Conservation (phyloP, 2,113 vertebrate genomes). For the Grallaria varia region DNA sequence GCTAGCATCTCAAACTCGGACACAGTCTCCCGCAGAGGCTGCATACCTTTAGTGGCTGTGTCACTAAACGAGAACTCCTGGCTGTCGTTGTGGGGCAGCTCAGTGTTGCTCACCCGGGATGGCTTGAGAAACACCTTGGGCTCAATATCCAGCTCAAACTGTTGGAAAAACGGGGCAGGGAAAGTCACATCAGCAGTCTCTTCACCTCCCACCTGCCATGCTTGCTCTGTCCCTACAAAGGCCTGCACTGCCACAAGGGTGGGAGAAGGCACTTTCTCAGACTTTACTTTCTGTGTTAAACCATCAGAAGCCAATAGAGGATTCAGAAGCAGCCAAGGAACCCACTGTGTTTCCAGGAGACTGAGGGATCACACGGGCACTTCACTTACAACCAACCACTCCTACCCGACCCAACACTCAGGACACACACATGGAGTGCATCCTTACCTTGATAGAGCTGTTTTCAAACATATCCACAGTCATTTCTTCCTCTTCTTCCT, state of each 20-base stretch:
- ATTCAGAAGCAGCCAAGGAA: not conserved
- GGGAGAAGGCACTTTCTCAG: not conserved
- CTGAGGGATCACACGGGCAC: rapidly evolving
- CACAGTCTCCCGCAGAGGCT: constrained; percentile 76
- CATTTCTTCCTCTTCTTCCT: constrained; percentile 91
- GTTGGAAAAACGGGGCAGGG: not conserved
- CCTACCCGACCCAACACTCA: not conserved
- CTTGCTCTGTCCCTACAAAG: not conserved
- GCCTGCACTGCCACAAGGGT: rapidly evolving
- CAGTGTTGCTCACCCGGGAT: constrained; percentile 63
- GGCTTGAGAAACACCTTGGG: constrained; percentile 86
- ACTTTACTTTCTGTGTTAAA: not conserved
- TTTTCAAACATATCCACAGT: constrained; percentile 92
- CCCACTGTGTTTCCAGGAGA: rapidly evolving
- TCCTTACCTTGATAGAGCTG: constrained; percentile 81
- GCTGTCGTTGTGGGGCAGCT: constrained; percentile 77
- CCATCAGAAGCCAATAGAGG: rapidly evolving
- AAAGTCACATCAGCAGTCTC: not conserved
- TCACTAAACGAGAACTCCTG: constrained; percentile 89
- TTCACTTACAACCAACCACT: not conserved
- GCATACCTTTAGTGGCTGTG: constrained; percentile 87
- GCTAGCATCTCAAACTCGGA: constrained; percentile 81
- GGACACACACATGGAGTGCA: rapidly evolving
- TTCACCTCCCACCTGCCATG: not conserved
- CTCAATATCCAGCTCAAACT: constrained; percentile 96